Percentiles rank a stretch among this genome's conserved stretches.
Evolutionary conservation across 1,140 invertebrate genomes (phyloP).

Genomic region (Lasioglossum baleicum): DNA sequence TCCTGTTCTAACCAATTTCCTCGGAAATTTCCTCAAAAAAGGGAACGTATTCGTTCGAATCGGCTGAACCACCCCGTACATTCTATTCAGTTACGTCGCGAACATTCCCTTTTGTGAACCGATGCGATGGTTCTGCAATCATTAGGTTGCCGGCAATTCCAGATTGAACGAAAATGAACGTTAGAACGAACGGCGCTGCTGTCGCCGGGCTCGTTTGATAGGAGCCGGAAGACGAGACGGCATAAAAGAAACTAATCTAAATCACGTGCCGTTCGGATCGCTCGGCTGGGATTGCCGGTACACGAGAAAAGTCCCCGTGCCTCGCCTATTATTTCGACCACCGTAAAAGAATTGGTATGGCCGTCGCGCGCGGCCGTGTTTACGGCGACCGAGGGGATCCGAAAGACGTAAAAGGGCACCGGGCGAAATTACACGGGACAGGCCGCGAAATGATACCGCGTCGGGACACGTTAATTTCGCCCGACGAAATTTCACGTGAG

Average conservation of each 20-base stretch:
- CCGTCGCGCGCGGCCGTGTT: constrained; percentile 16
- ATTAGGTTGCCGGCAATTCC: background rate
- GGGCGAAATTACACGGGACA: constrained; percentile 38
- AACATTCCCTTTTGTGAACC: background rate
- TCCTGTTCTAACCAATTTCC: too few species aligned
- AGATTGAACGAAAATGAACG: background rate
- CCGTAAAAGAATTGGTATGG: constrained; percentile 33
- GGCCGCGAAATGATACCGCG: constrained; percentile 43
- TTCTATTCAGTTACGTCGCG: background rate
- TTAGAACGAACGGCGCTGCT: background rate
- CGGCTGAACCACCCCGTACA: too few species aligned
- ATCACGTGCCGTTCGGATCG: constrained; percentile 1
- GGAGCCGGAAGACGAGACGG: background rate
- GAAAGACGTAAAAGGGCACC: constrained; percentile 30
- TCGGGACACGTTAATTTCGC: constrained; percentile 49
- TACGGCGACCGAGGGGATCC: constrained; percentile 20
- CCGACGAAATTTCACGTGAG: constrained; percentile 51
- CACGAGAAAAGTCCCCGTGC: constrained; percentile 10
- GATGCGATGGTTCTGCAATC: background rate
- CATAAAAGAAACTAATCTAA: constrained; percentile 22
- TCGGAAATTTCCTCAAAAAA: too few species aligned
- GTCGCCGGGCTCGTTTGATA: too few species aligned
- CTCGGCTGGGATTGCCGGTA: constrained; percentile 10
- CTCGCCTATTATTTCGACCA: constrained; percentile 32
- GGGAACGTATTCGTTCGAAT: too few species aligned